Conservation (phyloP, 2,113 vertebrate genomes). For the Chaetura pelagica region DNA sequence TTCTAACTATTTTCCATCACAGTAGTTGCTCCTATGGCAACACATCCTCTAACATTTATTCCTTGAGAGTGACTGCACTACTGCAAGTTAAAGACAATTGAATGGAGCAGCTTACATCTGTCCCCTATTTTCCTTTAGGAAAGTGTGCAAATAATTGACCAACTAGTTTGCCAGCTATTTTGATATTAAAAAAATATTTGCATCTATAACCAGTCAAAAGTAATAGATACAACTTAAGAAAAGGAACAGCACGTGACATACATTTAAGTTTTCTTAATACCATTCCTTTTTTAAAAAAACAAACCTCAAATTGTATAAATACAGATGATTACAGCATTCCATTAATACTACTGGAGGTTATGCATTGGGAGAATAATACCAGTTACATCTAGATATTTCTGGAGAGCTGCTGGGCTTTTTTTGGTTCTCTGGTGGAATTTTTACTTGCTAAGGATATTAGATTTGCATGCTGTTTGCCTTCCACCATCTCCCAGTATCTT, state of each 20-base stretch:
- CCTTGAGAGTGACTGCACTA: background rate
- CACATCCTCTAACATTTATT: background rate
- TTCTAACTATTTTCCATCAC: conserved; percentile 27
- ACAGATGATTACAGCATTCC: background rate
- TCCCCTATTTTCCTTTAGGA: background rate
- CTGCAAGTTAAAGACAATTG: background rate
- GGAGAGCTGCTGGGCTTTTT: background rate
- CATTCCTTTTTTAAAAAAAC: background rate
- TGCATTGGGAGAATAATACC: background rate
- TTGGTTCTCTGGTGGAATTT: background rate
- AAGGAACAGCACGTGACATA: background rate
- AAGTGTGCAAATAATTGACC: background rate
- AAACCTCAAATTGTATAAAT: background rate
- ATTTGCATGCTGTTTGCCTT: background rate
- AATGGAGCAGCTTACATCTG: conserved; percentile 19
- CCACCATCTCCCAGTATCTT: background rate
- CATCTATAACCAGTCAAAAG: background rate
- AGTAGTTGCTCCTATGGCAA: conserved; percentile 34
- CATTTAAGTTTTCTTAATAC: background rate
- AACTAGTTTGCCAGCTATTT: background rate
- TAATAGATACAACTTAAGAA: background rate
- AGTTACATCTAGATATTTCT: background rate
- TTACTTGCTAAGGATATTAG: background rate
- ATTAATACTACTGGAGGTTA: background rate
- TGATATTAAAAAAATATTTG: conserved; percentile 26